Base-by-base conservation (phyloP, 2,113 vertebrate species). In the Aplodontia rufa region DNA sequence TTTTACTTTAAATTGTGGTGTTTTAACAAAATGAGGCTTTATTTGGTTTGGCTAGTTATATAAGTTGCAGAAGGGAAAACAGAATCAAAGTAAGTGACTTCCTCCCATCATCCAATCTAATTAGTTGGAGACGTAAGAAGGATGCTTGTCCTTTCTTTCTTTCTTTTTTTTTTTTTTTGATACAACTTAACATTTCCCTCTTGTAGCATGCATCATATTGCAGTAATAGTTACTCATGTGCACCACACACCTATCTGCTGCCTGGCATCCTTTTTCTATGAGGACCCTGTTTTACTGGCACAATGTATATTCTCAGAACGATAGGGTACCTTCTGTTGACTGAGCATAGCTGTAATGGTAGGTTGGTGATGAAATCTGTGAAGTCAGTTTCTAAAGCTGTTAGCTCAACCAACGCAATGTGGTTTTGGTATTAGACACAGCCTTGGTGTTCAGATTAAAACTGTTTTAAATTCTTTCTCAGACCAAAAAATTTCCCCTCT, bases 11-110 rank as follows among this genome's bases (percentile, higher is more conserved):
- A 92, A 75, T 55, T 82, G 35, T 51, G 51, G 35, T 86, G 13
- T 84, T 93, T 87, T 93, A 89, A 37, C 51, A 32, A 78, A 66
- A 79, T 51, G 6, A 80, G n/a, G 1, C 49, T 93, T 90, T 53
- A n/a, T 94, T 96, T 91, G 75, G 32, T 87, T 97, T 92, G 82
- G n/a, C 30, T 93, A 66, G 75, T 79, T 69, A 68, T 79, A 22
- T 82, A 68, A 58, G 37, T 45, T 83, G 53, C 17, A 86, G 58
- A 94, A 71, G 37, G 49, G 30, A 82, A 81, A 93, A 85, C 49
- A 66, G 45, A 93, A 86, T 91, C 42, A 40, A 60, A 75, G 32
- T 32, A 78, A 84, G 62, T 53, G 16, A 28, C 28, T 93, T 75
- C 20, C 45, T 82, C 55, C 49, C 28, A 16, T 64, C 49, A 37